Percentiles rank a stretch among this genome's conserved stretches.
Evolutionary conservation across 30 jellyfish, hydroid and myxozoan genomes (phyloP).

Genomic region (Turritopsis dohrnii): DNA sequence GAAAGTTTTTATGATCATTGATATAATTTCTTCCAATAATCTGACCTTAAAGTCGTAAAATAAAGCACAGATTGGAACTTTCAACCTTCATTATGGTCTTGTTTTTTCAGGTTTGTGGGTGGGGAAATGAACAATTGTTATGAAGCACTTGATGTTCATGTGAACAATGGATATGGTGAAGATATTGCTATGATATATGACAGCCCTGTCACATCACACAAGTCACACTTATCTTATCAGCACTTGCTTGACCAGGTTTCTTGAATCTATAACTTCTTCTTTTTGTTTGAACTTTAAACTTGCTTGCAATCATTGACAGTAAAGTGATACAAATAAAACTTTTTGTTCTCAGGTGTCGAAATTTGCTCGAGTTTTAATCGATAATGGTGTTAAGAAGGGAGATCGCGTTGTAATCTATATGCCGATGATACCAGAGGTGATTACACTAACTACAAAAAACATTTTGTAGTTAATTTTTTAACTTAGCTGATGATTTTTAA

Average conservation of each 20-base stretch:
- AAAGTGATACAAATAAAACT: too few species aligned
- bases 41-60: too few species aligned
- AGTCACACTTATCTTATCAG: slow-evolving; percentile 34
- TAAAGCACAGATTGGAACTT: neutral
- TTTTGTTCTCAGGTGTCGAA: slow-evolving; percentile 70
- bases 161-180: slow-evolving; percentile 76
- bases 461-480: neutral
- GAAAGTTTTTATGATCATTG: too few species aligned
- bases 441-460: too few species aligned
- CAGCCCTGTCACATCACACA: slow-evolving; percentile 87
- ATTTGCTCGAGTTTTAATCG: slow-evolving; percentile 79
- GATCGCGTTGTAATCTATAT: slow-evolving; percentile 92
- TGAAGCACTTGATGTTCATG: slow-evolving; percentile 76
- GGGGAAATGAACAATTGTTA: slow-evolving; percentile 91
- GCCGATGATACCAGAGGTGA: slow-evolving; percentile 99
- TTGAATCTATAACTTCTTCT: neutral
- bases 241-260: slow-evolving; percentile 68
- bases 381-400: slow-evolving; percentile 85
- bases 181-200: slow-evolving; percentile 77
- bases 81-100: neutral
- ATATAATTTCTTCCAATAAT: too few species aligned
- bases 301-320: neutral
- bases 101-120: slow-evolving; percentile 68
- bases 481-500: neutral
- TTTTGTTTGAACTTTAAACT: neutral